phyloP scores from a whole-genome alignment of 2,888 invertebrate genomes.

The Harpalus rubripes region DNA sequence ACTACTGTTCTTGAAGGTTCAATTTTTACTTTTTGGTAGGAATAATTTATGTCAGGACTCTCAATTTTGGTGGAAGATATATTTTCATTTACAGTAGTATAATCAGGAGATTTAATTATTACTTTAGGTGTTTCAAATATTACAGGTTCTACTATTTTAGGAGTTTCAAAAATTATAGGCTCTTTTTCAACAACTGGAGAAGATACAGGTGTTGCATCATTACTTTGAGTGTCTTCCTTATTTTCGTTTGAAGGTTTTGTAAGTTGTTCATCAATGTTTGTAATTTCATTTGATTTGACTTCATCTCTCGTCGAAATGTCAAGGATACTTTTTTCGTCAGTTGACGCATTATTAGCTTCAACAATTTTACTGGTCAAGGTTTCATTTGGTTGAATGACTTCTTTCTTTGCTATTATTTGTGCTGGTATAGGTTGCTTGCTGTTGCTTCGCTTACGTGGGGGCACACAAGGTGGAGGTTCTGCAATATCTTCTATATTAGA shows the following conservation, averaged over 20 bases:
- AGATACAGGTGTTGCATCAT: neutral
- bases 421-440: slow-evolving; percentile 73
- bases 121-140: slow-evolving; percentile 56
- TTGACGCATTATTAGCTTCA: slow-evolving; percentile 27
- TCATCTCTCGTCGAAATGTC: slow-evolving; percentile 45
- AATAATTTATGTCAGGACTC: slow-evolving; percentile 48
- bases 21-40: slow-evolving; percentile 66
- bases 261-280: slow-evolving; percentile 12
- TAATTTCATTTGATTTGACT: slow-evolving; percentile 23
- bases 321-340: slow-evolving; percentile 37
- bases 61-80: slow-evolving; percentile 61
- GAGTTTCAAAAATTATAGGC: slow-evolving; percentile 36
- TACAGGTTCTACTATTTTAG: slow-evolving; percentile 51
- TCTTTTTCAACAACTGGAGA: slow-evolving; percentile 33
- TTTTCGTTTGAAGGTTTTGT: slow-evolving; percentile 1
- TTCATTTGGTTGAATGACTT: slow-evolving; percentile 21
- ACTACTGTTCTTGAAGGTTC: slow-evolving; percentile 77
- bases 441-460: slow-evolving; percentile 76
- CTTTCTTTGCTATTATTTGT: slow-evolving; percentile 54
- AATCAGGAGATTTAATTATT: slow-evolving; percentile 43
- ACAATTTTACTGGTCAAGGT: slow-evolving; percentile 39
- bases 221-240: slow-evolving; percentile 16
- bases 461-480: slow-evolving; percentile 74
- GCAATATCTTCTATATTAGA: neutral
- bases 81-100: slow-evolving; percentile 47